Conservation (phyloP, 2,113 vertebrate genomes). For the Ranitomeya imitator region DNA sequence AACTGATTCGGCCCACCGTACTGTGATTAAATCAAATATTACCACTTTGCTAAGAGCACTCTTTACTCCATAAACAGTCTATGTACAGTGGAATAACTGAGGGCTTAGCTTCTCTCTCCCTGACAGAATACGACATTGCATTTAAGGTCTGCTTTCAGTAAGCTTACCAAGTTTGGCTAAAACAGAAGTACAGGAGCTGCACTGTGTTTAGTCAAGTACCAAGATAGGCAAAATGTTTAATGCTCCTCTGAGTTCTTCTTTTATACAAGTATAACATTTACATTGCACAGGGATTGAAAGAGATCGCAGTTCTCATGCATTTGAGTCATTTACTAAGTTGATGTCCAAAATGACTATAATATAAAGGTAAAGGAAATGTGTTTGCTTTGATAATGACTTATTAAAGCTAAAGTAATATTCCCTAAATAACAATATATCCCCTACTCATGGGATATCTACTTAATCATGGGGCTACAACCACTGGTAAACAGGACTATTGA, state of each 20-base stretch:
- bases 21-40: constrained; percentile 29
- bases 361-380: too few relatives aligned
- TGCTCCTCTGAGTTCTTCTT: constrained; percentile 25
- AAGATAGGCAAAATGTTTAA: constrained; percentile 50
- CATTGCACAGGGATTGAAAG: constrained; percentile 45
- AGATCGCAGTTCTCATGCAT: background rate
- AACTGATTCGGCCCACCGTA: background rate
- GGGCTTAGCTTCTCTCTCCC: constrained; percentile 18
- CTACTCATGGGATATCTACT: too few relatives aligned
- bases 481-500: too few relatives aligned
- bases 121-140: background rate
- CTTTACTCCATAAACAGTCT: constrained; percentile 1
- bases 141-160: constrained; percentile 45
- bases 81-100: constrained; percentile 5
- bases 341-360: too few relatives aligned
- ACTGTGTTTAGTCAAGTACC: constrained; percentile 41
- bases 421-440: too few relatives aligned
- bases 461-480: too few relatives aligned
- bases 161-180: constrained; percentile 57
- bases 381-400: too few relatives aligned
- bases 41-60: background rate
- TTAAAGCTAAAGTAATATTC: too few relatives aligned
- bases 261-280: constrained; percentile 54
- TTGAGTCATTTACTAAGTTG: background rate
- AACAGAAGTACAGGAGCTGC: constrained; percentile 30